These are phyloP conservation scores for Phaethornis superciliosus DNA, from an alignment of 2,113 vertebrate species.

Conservation along the genomic window DNA sequence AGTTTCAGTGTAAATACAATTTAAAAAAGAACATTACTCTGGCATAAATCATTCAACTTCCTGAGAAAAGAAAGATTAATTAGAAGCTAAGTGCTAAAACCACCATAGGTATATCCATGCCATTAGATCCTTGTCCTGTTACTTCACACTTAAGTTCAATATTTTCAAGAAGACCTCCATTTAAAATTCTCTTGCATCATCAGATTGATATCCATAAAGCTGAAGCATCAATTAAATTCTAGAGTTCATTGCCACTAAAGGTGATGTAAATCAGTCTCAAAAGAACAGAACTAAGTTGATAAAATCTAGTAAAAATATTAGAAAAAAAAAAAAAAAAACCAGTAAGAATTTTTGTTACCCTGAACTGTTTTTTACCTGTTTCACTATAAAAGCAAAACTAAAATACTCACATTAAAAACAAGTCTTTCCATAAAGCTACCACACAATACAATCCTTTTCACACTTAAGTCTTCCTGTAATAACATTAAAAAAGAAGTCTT, in stretches of 20 bases:
- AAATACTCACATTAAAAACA: neutral
- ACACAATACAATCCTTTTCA: accelerated
- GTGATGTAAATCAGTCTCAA: neutral
- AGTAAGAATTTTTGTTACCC: no score
- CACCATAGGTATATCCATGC: neutral
- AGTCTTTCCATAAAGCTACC: neutral
- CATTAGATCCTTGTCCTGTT: neutral
- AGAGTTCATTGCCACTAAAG: neutral
- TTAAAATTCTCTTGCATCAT: neutral
- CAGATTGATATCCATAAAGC: neutral
- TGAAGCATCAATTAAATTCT: neutral
- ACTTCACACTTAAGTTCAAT: neutral
- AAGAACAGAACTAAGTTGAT: neutral
- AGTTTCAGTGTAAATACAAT: neutral
- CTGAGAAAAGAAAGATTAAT: neutral
- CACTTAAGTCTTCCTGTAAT: neutral
- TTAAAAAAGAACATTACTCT: neutral
- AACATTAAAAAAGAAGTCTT: neutral
- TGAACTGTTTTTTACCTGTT: neutral
- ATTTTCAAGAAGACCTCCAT: neutral
- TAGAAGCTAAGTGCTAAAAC: neutral
- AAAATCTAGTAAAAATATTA: neutral
- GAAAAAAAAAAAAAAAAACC: no score
- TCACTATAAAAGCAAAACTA: neutral
- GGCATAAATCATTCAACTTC: neutral